Evolutionary conservation across 1,140 invertebrate genomes (phyloP), one percentile per base, ranked within the genome.

Genomic region (Drosophila parvula): DNA sequence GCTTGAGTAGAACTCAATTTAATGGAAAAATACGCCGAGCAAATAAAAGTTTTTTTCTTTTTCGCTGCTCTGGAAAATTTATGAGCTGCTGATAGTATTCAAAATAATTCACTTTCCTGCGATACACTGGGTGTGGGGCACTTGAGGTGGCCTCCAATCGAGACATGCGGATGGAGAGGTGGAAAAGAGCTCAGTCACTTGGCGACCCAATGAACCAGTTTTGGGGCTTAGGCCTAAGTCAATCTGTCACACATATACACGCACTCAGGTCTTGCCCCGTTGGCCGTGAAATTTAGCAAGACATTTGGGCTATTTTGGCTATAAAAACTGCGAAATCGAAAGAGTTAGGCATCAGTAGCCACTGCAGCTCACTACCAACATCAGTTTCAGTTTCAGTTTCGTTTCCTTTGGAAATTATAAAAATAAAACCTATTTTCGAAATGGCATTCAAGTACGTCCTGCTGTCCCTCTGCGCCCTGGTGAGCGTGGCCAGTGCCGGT

Each of bases 401-500:
- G 5, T 30, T 48, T 53, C 50, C 51, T 10, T 53, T 36, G 51
- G 32, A 43, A 27, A 22, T 41, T 2, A 9, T 12, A 48, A 36
- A 32, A 22, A 16, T 0, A 27, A 61, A 51, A n/a, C 50, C 27
- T 28, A 3, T 48, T 38, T 0, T 14, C 74, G 57, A 60, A 51
- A 92, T 92, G 93, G 91, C 89, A 61, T 92, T 89, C 81, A 80
- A 92, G 75, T 89, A 93, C 75, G 75, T 94, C 70, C 78, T 92
- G 14, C 89, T 94, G 56, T 92, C 92, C 79, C 44, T 89, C 69
- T 84, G 84, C 84, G 90, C 92, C 61, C 56, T 92, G 50, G 75
- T 93, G 64, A 91, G 92, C 51, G 88, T 91, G 30, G 91, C 92
- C 74, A 92, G 90, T 22, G 93, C 92, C 56, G 93, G 93, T 22